These are phyloP conservation scores for Megalurothrips usitatus DNA, from an alignment of 2,888 invertebrate species.

Conservation along the genomic window DNA sequence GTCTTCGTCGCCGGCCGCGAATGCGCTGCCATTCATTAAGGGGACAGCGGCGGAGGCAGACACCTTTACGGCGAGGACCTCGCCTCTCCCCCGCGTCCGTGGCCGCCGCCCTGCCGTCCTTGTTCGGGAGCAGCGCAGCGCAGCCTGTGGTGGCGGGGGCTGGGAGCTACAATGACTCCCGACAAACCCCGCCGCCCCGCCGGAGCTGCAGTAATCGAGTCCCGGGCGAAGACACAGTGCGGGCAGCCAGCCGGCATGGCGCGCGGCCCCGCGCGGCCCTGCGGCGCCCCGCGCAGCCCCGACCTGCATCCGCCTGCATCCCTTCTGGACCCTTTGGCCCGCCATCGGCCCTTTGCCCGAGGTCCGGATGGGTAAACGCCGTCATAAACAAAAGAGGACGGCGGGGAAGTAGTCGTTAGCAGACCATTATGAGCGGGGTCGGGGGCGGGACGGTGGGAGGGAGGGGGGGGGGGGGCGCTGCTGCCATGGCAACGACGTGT, in stretches of 20 bases:
- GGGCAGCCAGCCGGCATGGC: neutral
- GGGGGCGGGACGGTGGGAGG: neutral
- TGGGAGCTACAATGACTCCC: neutral
- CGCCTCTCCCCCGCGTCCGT: no score
- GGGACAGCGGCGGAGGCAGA: no score
- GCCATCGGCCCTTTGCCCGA: neutral
- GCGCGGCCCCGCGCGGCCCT: neutral
- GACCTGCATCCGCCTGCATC: no score
- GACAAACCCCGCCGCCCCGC: neutral
- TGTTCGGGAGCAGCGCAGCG: no score
- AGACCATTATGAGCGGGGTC: neutral
- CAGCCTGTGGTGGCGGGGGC: neutral
- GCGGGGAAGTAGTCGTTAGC: conserved; percentile 12
- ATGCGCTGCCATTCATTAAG: no score
- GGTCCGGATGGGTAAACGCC: conserved; percentile 21
- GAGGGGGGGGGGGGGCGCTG: neutral
- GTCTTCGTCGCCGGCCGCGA: no score
- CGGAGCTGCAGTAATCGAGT: neutral
- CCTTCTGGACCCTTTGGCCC: neutral
- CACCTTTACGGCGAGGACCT: neutral
- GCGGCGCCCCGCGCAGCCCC: no score
- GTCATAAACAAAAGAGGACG: conserved; percentile 19
- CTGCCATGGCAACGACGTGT: neutral
- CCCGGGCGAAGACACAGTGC: neutral
- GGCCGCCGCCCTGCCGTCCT: no score